A percentile compares a stretch with the other conserved stretches of the same genome.
phyloP scores from a whole-genome alignment of 2,888 invertebrate genomes.

The Caenorhabditis auriculariae region DNA sequence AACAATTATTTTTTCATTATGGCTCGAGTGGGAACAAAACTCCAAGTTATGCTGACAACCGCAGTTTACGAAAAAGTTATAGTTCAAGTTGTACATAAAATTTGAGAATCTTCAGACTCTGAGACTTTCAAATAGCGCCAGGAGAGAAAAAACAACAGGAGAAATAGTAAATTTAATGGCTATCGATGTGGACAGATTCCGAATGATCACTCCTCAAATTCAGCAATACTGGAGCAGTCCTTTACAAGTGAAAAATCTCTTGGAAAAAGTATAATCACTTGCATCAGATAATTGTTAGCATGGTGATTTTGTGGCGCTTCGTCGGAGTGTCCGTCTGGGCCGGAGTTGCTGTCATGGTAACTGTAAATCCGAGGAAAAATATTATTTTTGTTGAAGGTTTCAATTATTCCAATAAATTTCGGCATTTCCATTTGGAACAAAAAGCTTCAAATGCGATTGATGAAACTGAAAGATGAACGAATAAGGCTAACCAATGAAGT shows the following conservation, averaged over 20 bases:
- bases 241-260: slow-evolving; percentile 34
- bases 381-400: slow-evolving; percentile 7
- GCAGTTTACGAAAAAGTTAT: slow-evolving; percentile 64
- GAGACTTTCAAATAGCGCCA: slow-evolving; percentile 65
- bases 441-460: slow-evolving; percentile 73
- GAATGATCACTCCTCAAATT: slow-evolving; percentile 62
- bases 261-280: slow-evolving; percentile 1
- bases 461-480: slow-evolving; percentile 89
- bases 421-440: slow-evolving; percentile 49
- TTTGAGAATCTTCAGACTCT: slow-evolving; percentile 57
- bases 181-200: slow-evolving; percentile 66
- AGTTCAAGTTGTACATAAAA: background rate
- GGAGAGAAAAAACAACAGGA: slow-evolving; percentile 67
- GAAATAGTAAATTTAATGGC: slow-evolving; percentile 70
- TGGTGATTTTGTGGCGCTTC: slow-evolving; percentile 66
- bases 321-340: slow-evolving; percentile 81
- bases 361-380: no score
- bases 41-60: slow-evolving; percentile 54
- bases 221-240: slow-evolving; percentile 63
- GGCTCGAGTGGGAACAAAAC: slow-evolving; percentile 51
- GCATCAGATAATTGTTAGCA: slow-evolving; percentile 52
- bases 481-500: slow-evolving; percentile 92
- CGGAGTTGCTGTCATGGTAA: slow-evolving; percentile 87
- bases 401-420: slow-evolving; percentile 68
- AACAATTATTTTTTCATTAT: slow-evolving; percentile 51